Evolutionary conservation across 1,140 invertebrate genomes (phyloP).

Genomic region (Panagrolaimus sp.): DNA sequence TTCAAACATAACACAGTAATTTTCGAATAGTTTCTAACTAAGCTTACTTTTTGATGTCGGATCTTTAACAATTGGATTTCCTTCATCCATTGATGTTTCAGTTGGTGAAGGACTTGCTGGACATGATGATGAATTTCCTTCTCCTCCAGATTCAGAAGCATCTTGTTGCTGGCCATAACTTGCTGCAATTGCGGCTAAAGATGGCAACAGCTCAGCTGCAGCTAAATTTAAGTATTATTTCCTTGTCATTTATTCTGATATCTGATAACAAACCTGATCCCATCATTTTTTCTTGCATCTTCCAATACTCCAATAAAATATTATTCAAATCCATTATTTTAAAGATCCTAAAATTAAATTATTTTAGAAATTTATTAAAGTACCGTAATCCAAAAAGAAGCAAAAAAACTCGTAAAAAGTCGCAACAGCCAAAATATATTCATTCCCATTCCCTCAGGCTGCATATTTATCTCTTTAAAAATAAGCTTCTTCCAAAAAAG

Average conservation of each 20-base stretch:
- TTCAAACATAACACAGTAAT: background rate
- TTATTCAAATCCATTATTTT: conserved; percentile 4
- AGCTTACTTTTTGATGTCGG: background rate
- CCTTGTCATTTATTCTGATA: background rate
- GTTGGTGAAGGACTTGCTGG: background rate
- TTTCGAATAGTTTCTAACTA: background rate
- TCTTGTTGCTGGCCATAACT: background rate
- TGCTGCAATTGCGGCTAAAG: background rate
- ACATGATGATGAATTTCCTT: background rate
- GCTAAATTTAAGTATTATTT: too few relatives aligned
- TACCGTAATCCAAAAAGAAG: too few relatives aligned
- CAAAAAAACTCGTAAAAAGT: too few relatives aligned
- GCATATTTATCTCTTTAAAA: too few relatives aligned
- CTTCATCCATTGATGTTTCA: conserved; percentile 7
- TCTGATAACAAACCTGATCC: background rate
- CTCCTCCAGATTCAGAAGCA: background rate
- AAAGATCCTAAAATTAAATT: background rate
- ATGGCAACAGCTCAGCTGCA: too few relatives aligned
- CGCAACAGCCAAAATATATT: too few relatives aligned
- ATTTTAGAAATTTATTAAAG: background rate
- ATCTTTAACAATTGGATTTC: background rate
- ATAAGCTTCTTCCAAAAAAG: too few relatives aligned
- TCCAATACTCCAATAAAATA: conserved; percentile 12
- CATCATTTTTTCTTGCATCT: conserved; percentile 16
- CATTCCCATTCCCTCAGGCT: too few relatives aligned